Base-by-base conservation (phyloP, 2,113 vertebrate species). In the Haemorhous mexicanus region DNA sequence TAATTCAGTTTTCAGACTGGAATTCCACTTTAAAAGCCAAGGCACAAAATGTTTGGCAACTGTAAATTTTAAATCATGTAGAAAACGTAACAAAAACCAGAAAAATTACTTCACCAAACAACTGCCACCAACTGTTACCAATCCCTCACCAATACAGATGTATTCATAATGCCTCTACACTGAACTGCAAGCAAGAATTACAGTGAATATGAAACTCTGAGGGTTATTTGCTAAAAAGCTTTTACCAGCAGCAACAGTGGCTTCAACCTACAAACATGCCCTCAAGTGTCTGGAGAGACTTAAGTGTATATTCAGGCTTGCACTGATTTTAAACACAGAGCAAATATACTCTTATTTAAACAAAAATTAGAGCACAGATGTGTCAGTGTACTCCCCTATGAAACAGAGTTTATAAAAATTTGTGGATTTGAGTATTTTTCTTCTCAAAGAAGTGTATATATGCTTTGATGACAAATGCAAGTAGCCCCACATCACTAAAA, bases 251-350 rank as follows among this genome's bases (percentile, higher is more conserved):
- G 24, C 37, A 78, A 39, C 1, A 44, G 43, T 18, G 7, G 52
- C 43, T 70, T 70, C 24, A 82, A 37, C 14, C 59, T 70, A 46
- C 59, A n/a, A 58, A 87, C 27, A 49, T 4, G 37, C 6, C 55
- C 32, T n/a, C 6, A 9, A 11, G 39, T 32, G 56, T 18, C 58
- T 69, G 55, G 61, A 84, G 26, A 84, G 26, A 63, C 21, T 16
- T 58, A 30, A 0, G 2, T 33, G 53, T 49, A 52, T 0, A 0
- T 55, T 72, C 41, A 61, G 44, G 13, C 16, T 66, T 53, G 26
- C 28, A 15, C 21, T 35, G 32, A 55, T 62, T 62, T 63, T 23
- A 69, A 24, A 61, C 15, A 83, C 53, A 2, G 6, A 79, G 30
- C 9, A 83, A 84, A 75, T 16, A 20, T 14, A 28, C 46, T 83